phyloP scores from a whole-genome alignment of 2,888 invertebrate genomes.

The Cephus pygmeus region DNA sequence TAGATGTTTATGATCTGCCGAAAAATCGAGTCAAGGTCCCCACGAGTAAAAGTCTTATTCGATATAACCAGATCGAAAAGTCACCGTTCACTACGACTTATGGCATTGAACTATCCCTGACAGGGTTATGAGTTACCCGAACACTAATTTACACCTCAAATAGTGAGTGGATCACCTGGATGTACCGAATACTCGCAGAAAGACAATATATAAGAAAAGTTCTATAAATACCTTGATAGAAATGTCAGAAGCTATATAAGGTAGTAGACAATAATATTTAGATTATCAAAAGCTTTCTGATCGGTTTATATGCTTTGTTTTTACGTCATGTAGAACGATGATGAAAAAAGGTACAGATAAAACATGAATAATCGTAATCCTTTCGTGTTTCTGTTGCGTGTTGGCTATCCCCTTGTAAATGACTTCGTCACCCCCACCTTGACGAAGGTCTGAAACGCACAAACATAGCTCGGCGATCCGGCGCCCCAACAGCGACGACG shows the following conservation, averaged over 20 bases:
- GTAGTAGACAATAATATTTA: no score
- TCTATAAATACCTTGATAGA: not conserved
- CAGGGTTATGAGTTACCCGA: not conserved
- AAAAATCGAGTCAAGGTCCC: conserved; percentile 43
- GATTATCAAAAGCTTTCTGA: no score
- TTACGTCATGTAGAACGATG: not conserved
- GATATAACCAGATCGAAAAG: not conserved
- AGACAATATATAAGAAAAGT: not conserved
- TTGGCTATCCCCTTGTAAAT: not conserved
- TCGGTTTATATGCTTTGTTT: not conserved
- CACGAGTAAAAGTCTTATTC: conserved; percentile 24
- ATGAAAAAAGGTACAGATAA: not conserved
- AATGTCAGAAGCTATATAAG: no score
- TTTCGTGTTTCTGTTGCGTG: not conserved
- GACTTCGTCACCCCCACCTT: not conserved
- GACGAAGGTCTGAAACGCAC: not conserved
- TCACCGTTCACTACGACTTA: not conserved
- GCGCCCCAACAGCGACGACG: not conserved
- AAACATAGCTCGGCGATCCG: not conserved
- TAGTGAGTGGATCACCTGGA: not conserved
- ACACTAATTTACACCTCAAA: not conserved
- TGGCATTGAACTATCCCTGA: not conserved
- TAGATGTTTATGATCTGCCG: conserved; percentile 6
- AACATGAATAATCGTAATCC: not conserved
- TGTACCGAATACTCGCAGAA: not conserved